These are phyloP conservation scores for Dysmachus trigonus DNA, from an alignment of 2,888 invertebrate genomes.

Conservation along the genomic window DNA sequence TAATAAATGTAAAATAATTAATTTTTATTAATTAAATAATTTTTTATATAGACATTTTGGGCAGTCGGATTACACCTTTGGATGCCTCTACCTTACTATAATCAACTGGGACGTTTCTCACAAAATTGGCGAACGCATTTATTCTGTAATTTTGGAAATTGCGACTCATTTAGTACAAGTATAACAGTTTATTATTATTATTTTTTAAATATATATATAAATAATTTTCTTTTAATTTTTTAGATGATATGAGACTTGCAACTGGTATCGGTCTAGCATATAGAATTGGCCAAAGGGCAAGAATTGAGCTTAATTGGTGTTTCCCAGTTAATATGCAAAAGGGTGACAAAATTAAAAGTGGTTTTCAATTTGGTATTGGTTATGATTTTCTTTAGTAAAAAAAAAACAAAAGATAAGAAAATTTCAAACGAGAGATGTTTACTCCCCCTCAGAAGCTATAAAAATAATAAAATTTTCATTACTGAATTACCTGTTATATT, in stretches of 20 bases:
- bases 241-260: constrained; percentile 73
- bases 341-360: constrained; percentile 73
- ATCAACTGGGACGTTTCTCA: constrained; percentile 80
- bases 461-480: no score
- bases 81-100: constrained; percentile 88
- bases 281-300: constrained; percentile 83
- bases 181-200: background rate
- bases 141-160: constrained; percentile 89
- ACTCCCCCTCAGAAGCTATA: no score
- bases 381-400: constrained; percentile 69
- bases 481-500: no score
- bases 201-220: background rate
- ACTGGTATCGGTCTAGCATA: constrained; percentile 86
- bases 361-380: constrained; percentile 87
- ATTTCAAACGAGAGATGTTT: background rate
- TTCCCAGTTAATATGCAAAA: constrained; percentile 75
- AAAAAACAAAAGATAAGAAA: background rate
- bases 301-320: constrained; percentile 95
- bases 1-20: background rate
- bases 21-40: background rate
- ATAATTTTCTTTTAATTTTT: constrained; percentile 60
- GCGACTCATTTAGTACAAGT: constrained; percentile 66
- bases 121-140: constrained; percentile 88
- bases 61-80: constrained; percentile 86
- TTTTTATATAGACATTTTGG: constrained; percentile 76